Conservation (phyloP, 2,113 vertebrate genomes). For the Rhodinocichla rosea region DNA sequence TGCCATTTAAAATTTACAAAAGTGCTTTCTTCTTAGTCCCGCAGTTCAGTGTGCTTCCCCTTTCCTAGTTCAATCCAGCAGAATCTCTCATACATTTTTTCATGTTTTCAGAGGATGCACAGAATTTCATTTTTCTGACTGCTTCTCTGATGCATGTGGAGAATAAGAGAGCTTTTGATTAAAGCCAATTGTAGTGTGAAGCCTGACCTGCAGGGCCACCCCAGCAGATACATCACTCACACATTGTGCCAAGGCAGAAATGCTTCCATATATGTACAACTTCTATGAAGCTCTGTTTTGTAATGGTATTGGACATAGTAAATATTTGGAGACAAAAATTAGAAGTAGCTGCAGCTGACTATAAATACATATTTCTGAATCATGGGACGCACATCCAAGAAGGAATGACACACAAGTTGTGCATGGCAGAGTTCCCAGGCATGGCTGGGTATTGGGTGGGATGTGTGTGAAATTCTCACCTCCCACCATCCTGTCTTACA, state of each 20-base stretch:
- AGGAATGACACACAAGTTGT: neutral
- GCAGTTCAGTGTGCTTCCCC: neutral
- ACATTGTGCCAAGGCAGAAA: accelerated
- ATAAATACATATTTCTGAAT: conserved; percentile 30
- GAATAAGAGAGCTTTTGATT: neutral
- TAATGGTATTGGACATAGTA: neutral
- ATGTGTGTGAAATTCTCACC: conserved; percentile 33
- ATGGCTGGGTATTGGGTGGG: neutral
- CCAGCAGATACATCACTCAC: neutral
- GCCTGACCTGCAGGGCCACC: neutral
- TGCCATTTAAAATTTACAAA: neutral
- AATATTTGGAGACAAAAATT: conserved; percentile 39
- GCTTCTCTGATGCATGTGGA: neutral
- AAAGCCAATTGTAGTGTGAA: neutral
- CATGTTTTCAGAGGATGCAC: neutral
- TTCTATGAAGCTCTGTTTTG: neutral
- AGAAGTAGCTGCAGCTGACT: neutral
- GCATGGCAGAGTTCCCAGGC: neutral
- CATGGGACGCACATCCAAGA: neutral
- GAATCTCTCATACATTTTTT: neutral
- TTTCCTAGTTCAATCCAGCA: neutral
- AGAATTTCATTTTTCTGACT: neutral
- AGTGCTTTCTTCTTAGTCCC: neutral
- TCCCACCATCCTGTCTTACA: conserved; percentile 57
- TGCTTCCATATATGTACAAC: neutral